phyloP scores from a whole-genome alignment of 2,113 vertebrate genomes.

The Platichthys flesus region DNA sequence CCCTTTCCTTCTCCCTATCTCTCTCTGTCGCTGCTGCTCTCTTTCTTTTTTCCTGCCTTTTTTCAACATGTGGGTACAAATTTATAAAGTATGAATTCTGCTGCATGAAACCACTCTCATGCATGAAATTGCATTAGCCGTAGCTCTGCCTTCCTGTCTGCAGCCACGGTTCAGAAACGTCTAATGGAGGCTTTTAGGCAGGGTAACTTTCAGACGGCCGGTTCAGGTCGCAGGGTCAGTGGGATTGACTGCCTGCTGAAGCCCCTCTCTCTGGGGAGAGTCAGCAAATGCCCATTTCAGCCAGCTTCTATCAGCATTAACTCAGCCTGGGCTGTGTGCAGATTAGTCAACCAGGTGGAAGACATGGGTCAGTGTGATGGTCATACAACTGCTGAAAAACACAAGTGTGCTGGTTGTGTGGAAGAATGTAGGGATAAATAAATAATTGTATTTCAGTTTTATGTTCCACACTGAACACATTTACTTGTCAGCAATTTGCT shows the following conservation, averaged over 20 bases:
- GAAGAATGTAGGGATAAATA: slow-evolving; percentile 3
- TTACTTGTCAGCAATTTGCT: slow-evolving; percentile 3
- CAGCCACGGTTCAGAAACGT: slow-evolving; percentile 49
- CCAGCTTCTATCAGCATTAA: slow-evolving; percentile 4
- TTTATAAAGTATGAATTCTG: slow-evolving; percentile 48
- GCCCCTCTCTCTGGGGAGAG: slow-evolving; percentile 4
- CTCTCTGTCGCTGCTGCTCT: not conserved
- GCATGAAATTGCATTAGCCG: slow-evolving; percentile 78
- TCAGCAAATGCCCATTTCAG: not conserved
- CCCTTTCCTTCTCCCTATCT: slow-evolving; percentile 21
- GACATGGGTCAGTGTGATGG: not conserved
- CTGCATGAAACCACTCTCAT: slow-evolving; percentile 46
- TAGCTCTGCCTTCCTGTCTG: slow-evolving; percentile 57
- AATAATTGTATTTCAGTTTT: slow-evolving; percentile 5
- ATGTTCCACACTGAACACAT: not conserved
- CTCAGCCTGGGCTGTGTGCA: slow-evolving; percentile 9
- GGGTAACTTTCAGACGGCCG: slow-evolving; percentile 50
- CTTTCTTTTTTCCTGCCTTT: slow-evolving; percentile 13
- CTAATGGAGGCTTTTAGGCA: slow-evolving; percentile 71
- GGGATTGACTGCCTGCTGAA: slow-evolving; percentile 23
- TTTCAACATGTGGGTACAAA: slow-evolving; percentile 35
- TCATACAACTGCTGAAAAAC: not conserved
- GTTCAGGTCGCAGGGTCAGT: slow-evolving; percentile 47
- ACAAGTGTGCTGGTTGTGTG: not conserved
- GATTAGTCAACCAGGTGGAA: slow-evolving; percentile 7